phyloP scores from a whole-genome alignment of 2,888 invertebrate species.

The Caenorhabditis zanzibari region DNA sequence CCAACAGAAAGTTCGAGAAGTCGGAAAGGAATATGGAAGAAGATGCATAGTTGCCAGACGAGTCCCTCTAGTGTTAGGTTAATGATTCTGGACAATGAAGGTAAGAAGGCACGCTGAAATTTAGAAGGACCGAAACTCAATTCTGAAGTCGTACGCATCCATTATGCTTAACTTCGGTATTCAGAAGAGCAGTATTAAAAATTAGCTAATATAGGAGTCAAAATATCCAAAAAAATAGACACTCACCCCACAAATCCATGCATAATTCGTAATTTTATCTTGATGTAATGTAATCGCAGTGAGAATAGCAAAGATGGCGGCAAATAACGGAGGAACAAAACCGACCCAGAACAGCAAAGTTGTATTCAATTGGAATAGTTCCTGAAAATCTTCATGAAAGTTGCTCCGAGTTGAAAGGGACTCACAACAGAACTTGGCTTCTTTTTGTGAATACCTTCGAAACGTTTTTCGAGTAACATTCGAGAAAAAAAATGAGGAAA shows the following conservation, averaged over 20 bases:
- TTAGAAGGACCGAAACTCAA: too few relatives aligned
- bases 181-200: neutral
- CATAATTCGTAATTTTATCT: conserved; percentile 78
- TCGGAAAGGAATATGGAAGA: conserved; percentile 80
- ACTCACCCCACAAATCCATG: conserved; percentile 81
- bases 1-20: conserved; percentile 79
- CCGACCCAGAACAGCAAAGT: conserved; percentile 76
- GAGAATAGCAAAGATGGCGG: conserved; percentile 78
- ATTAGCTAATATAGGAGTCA: neutral
- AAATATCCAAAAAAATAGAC: neutral
- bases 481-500: conserved; percentile 1
- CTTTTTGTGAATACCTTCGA: conserved; percentile 57
- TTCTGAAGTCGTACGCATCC: too few relatives aligned
- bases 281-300: conserved; percentile 79
- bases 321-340: conserved; percentile 79
- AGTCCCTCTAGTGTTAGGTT: conserved; percentile 81
- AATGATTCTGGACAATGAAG: conserved; percentile 81
- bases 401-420: neutral
- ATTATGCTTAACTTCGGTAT: too few relatives aligned
- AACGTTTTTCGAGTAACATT: conserved; percentile 57
- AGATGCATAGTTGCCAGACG: conserved; percentile 80
- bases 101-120: conserved; percentile 78
- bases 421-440: conserved; percentile 32
- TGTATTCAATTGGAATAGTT: conserved; percentile 67
- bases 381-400: conserved; percentile 28